phyloP scores from a whole-genome alignment of 2,113 vertebrate genomes.

The Athene cunicularia region DNA sequence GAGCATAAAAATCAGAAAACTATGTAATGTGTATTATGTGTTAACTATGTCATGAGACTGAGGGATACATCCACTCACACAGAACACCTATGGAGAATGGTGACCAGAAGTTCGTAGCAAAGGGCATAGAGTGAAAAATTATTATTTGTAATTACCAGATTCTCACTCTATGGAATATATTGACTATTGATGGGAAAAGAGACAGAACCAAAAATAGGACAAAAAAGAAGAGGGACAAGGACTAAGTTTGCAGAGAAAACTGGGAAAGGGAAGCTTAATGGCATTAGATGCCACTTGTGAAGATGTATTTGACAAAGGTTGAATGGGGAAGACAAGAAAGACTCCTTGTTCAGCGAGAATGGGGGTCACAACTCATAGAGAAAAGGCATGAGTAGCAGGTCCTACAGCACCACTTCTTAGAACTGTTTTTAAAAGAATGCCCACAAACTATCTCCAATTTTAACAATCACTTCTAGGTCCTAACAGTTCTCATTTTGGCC shows the following conservation, averaged over 20 bases:
- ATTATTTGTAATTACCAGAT: background rate
- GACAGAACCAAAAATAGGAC: background rate
- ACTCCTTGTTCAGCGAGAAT: background rate
- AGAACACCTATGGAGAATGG: background rate
- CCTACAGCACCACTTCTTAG: background rate
- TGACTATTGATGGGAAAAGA: background rate
- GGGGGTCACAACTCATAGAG: background rate
- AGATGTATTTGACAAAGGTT: background rate
- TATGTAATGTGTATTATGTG: background rate
- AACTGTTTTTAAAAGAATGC: background rate
- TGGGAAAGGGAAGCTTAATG: background rate
- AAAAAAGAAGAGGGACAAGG: background rate
- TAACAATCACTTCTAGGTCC: background rate
- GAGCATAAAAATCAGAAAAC: background rate
- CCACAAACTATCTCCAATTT: background rate
- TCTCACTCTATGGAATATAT: background rate
- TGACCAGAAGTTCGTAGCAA: background rate
- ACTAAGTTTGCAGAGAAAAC: background rate
- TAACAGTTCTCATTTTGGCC: background rate
- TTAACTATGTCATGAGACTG: background rate
- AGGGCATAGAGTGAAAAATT: background rate
- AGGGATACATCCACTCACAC: background rate
- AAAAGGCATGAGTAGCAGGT: background rate
- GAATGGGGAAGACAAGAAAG: background rate
- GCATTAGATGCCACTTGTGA: background rate